Percentiles rank a stretch among this genome's conserved stretches.
Evolutionary conservation across 92 coral and sea anemone species (phyloP).

Genomic region (Epizoanthus stellaris): DNA sequence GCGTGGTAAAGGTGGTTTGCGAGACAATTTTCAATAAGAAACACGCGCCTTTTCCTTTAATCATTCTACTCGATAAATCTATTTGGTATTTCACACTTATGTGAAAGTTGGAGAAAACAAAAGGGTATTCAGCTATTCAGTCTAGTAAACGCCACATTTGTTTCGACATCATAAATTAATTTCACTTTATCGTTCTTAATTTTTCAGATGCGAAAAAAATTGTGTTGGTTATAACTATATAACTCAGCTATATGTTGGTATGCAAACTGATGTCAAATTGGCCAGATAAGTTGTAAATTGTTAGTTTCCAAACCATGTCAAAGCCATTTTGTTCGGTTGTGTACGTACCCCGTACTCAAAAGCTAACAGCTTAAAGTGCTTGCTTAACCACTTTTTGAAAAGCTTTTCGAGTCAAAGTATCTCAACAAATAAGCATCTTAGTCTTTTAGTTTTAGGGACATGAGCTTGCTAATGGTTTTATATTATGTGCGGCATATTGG

Average conservation of each 20-base stretch:
- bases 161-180: conserved; percentile 2
- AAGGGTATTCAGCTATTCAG: conserved; percentile 7
- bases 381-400: conserved; percentile 14
- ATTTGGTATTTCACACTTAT: conserved; percentile 29
- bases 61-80: conserved; percentile 1
- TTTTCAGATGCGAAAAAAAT: too few species aligned
- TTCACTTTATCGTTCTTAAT: background rate
- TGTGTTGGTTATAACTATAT: too few species aligned
- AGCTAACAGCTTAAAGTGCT: conserved; percentile 6
- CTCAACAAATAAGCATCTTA: conserved; percentile 7
- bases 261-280: background rate
- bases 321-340: background rate
- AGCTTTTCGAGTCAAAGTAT: conserved; percentile 6
- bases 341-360: background rate
- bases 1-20: background rate
- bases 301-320: background rate
- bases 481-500: background rate
- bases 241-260: too few species aligned
- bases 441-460: background rate
- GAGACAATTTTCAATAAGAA: background rate
- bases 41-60: background rate
- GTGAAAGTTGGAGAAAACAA: conserved; percentile 6
- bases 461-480: background rate
- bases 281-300: background rate
- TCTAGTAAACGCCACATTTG: conserved; percentile 7